Evolutionary conservation across 2,888 invertebrate genomes (phyloP), one percentile per base, ranked within the genome.

Genomic region (Pollenia amentaria): DNA sequence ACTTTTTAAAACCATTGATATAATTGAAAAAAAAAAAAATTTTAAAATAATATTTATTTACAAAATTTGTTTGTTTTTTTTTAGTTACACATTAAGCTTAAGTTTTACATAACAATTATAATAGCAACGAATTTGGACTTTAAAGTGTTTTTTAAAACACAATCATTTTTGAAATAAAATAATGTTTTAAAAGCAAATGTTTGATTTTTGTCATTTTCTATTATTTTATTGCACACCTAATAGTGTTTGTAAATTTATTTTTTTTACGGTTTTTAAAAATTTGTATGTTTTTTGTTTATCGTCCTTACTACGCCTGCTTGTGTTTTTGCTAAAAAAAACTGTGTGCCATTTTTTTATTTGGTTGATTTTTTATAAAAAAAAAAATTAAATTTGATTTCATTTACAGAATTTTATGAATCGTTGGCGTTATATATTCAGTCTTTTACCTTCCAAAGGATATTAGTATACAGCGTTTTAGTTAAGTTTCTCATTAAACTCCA

Each of bases 391-490:
- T 82, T 83, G 0, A 77, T 83, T 83, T 77, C 70, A 77, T 85
- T 92, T 92, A 89, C 92, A 92, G 92, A 92, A 91, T 69, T 92
- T 92, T 91, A 90, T 92, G 88, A 92, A 92, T 89, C 92, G 92
- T 89, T 93, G 92, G 92, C 92, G 92, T 90, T 92, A 92, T 90
- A 88, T 92, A 88, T 92, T 92, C 90, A 91, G 91, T 89, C 88
- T 89, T 85, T 88, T 91, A 75, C 88, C 88, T 83, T 88, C 89
- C 80, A 89, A 89, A 85, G 82, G 69, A 55, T 51, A 84, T 79
- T 89, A 86, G 83, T 79, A 75, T 76, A 60, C 53, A 70, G 21
- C 40, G 29, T 64, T 85, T 87, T 82, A 87, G 88, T 81, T 69
- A 73, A 84, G 65, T 87, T 78, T 77, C 62, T 40, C 12, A 44